Base-by-base conservation (phyloP, 2,113 vertebrate genomes). In the Bombycilla garrulus region DNA sequence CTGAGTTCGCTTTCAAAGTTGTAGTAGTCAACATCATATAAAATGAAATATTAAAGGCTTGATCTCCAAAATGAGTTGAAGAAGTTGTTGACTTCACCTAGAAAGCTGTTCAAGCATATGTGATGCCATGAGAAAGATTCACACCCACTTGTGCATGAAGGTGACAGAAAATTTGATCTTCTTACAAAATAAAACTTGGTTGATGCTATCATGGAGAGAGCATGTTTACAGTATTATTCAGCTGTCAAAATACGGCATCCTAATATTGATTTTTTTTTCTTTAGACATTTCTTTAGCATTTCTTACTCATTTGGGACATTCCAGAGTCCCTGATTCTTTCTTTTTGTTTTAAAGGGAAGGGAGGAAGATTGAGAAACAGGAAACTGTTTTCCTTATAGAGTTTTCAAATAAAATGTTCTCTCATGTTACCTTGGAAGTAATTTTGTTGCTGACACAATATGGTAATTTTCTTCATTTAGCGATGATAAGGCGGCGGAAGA, bases 401-500 rank as follows among this genome's bases (percentile, higher is more conserved):
- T 64, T 88, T 67, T 64, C 23, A 2, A 81, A 64, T 60, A 54
- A 77, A 86, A 51, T 31, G 5, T 67, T 87, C n/a, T 91, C 14
- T 36, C 10, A 9, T 36, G 8, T 40, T 69, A 38, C 15, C n/a
- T 74, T 83, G 58, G 58, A 71, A 88, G 47, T 85, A 4, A 51
- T 71, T 78, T 54, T 50, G 9, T 92, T 72, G 38, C 56, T 93
- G 57, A 95, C 31, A 22, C 1, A 2, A 48, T 3, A 6, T 60
- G 35, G 24, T 47, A 0, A 53, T 84, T 87, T 92, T 86, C 5
- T 91, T 87, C 8, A 9, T 93, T 95, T 82, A 99, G 99, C 4
- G 99, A 99, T 96, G 98, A 98, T 90, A 99, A 98, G 48, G 98
- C 98, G 9, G 97, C 97, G 5, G 98, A 98, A 97, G 97, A 93